Base-by-base conservation (phyloP, 1,140 invertebrate species). In the Drosophila varians region DNA sequence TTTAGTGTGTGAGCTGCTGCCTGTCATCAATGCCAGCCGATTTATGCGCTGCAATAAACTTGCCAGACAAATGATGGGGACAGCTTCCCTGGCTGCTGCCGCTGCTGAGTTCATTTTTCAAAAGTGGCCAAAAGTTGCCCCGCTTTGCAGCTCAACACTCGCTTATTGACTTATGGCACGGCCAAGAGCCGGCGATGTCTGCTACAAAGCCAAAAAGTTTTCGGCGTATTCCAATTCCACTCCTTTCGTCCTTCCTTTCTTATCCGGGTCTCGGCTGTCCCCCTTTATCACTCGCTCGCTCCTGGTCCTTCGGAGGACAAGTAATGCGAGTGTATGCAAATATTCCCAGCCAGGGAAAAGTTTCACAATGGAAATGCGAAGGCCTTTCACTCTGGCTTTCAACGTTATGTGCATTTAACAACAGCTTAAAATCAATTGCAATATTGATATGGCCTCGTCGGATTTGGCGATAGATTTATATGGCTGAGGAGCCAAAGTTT, bases 361-460 rank as follows among this genome's bases (percentile, higher is more conserved):
- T 79, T 84, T 60, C 49, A 69, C 82, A 86, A 80, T 86, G 56
- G 62, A 74, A 86, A 73, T 45, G 48, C 55, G 14, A n/a, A n/a
- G 25, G 18, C 40, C 36, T 74, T 72, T 70, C 48, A 69, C 62
- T 52, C 40, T 28, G 55, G 38, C 57, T 34, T 47, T 45, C 55
- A 26, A 25, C 28, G 16, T 52, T 68, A 40, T 64, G 65, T 69
- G 80, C 76, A 66, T 68, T 86, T 73, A 84, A 84, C 80, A 84
- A 84, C 80, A 69, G 80, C 80, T 82, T 86, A 70, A 86, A 86
- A 80, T 69, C 80, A 86, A 84, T 84, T 80, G 80, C 82, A 61
- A 61, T 84, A 84, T 84, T 80, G 73, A 86, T 80, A 76, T 74
- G 66, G 43, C 62, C 45, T 54, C 62, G 55, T 64, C 40, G 61